Conservation (phyloP, 2,888 invertebrate genomes). For the Parnassius mnemosyne region DNA sequence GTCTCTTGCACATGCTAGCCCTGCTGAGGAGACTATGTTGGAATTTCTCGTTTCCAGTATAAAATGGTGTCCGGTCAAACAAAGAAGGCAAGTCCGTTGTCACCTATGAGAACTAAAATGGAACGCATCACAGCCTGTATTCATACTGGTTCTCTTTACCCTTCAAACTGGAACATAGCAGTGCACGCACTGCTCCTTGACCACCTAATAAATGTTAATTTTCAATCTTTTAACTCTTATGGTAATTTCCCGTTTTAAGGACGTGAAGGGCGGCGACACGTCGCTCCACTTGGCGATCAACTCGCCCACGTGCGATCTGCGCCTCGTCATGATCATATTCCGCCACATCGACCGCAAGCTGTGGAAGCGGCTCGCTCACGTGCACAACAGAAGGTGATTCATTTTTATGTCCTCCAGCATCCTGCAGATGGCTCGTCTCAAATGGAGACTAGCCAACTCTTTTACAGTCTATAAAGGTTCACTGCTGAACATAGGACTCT, state of each 20-base stretch:
- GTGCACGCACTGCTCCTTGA: too few species aligned
- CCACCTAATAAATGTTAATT: neutral
- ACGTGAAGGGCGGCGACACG: constrained; percentile 66
- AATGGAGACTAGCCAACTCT: constrained; percentile 1
- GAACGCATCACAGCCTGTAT: too few species aligned
- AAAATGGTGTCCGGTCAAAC: too few species aligned
- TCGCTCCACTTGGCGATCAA: constrained; percentile 69
- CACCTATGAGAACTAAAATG: too few species aligned
- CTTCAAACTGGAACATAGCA: too few species aligned
- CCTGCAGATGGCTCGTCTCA: too few species aligned
- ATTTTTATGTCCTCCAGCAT: neutral
- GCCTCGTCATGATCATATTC: constrained; percentile 61
- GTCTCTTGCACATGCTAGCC: too few species aligned
- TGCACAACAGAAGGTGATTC: constrained; percentile 56
- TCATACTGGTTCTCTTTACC: too few species aligned
- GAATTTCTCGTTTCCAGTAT: too few species aligned
- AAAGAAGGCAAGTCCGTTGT: too few species aligned
- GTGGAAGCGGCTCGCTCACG: constrained; percentile 67
- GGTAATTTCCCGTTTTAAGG: constrained; percentile 41
- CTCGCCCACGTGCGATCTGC: constrained; percentile 57
- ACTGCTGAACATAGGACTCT: too few species aligned
- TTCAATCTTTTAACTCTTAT: neutral
- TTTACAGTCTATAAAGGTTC: neutral
- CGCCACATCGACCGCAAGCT: constrained; percentile 54
- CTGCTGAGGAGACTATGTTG: too few species aligned